Percentiles rank a stretch among this genome's conserved stretches.
Conservation (phyloP, 1,140 invertebrate species). For the Drosophila neocordata region DNA sequence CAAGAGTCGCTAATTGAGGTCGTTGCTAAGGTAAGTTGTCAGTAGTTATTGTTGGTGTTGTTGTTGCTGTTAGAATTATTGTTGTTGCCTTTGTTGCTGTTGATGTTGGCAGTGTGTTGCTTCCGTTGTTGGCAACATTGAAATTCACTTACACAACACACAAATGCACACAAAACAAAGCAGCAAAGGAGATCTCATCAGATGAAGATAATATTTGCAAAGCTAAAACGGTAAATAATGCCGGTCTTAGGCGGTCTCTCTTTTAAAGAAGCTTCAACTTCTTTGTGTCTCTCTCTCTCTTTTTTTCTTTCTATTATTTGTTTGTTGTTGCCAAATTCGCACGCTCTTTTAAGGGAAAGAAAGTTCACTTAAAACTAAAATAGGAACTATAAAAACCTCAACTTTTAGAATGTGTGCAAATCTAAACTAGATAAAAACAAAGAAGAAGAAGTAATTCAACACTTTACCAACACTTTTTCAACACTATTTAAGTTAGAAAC, state of each 20-base stretch:
- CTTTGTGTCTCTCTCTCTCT: background rate
- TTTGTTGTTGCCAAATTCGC: background rate
- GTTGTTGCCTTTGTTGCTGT: conserved; percentile 10
- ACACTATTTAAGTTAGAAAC: too few relatives aligned
- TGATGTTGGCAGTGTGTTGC: conserved; percentile 31
- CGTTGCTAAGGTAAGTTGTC: conserved; percentile 72
- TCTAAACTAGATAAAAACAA: too few relatives aligned
- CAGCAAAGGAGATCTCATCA: conserved; percentile 31
- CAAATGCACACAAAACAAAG: conserved; percentile 10
- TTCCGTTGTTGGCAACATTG: conserved; percentile 61
- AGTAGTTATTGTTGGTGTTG: conserved; percentile 24
- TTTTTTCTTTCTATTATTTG: background rate
- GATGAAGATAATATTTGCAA: conserved; percentile 27
- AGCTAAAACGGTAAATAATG: conserved; percentile 76
- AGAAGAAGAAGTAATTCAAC: too few relatives aligned
- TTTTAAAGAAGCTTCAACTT: conserved; percentile 3
- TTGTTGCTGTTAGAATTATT: conserved; percentile 12
- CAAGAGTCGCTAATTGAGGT: conserved; percentile 75
- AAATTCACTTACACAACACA: conserved; percentile 57
- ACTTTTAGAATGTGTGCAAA: too few relatives aligned
- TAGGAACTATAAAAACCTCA: background rate
- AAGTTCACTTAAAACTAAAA: background rate
- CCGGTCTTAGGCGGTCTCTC: conserved; percentile 47
- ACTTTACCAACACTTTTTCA: too few relatives aligned
- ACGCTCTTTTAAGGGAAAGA: conserved; percentile 3